phyloP scores from a whole-genome alignment of 1,140 invertebrate species.

The Cydia amplana region DNA sequence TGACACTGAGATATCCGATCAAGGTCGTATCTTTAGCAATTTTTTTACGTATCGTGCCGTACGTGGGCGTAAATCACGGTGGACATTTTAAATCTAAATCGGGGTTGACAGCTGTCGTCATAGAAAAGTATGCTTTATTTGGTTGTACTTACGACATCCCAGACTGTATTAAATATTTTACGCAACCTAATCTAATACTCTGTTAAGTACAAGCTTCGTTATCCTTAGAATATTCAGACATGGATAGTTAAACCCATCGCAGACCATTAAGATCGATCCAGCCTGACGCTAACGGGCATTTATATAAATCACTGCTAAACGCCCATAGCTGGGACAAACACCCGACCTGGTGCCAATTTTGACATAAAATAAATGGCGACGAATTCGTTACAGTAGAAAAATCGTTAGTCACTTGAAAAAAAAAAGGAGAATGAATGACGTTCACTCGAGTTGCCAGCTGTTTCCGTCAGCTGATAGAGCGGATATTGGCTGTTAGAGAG shows the following conservation, averaged over 20 bases:
- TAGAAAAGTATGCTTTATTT: too few relatives aligned
- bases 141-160: not conserved
- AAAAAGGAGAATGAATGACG: slow-evolving; percentile 47
- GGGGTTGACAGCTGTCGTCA: too few relatives aligned
- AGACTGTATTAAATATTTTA: not conserved
- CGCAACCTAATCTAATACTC: not conserved
- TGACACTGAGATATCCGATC: too few relatives aligned
- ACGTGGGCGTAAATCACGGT: too few relatives aligned
- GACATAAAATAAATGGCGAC: slow-evolving; percentile 42
- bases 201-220: not conserved
- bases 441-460: slow-evolving; percentile 54
- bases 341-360: slow-evolving; percentile 28
- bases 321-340: slow-evolving; percentile 24
- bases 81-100: too few relatives aligned
- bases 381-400: slow-evolving; percentile 47
- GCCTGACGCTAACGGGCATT: not conserved
- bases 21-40: too few relatives aligned
- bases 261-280: not conserved
- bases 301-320: slow-evolving; percentile 17
- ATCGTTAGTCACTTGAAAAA: slow-evolving; percentile 45
- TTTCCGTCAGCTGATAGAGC: slow-evolving; percentile 58
- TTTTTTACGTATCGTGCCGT: too few relatives aligned
- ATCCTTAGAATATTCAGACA: not conserved
- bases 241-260: slow-evolving; percentile 10
- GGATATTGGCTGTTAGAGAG: slow-evolving; percentile 60